These are phyloP conservation scores for Cecropterus lyciades DNA, from an alignment of 1,140 invertebrate genomes.

Conservation along the genomic window DNA sequence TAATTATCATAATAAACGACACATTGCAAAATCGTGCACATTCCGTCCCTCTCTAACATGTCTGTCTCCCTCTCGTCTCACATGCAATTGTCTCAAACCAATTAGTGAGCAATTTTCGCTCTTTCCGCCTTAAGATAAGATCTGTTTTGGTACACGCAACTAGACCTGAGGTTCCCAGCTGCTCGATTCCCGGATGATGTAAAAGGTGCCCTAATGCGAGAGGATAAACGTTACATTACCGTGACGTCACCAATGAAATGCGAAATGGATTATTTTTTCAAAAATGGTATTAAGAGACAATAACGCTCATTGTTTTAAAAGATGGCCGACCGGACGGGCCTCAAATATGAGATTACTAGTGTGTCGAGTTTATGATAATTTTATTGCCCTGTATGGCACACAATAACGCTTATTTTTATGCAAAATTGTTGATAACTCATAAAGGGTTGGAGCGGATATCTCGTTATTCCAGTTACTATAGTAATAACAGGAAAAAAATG, in stretches of 20 bases:
- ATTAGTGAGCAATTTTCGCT: conserved; percentile 62
- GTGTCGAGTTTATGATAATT: conserved; percentile 65
- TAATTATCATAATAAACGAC: conserved; percentile 75
- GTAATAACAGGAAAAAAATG: conserved; percentile 40
- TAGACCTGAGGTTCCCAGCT: conserved; percentile 61
- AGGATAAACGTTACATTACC: conserved; percentile 45
- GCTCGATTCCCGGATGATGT: conserved; percentile 37
- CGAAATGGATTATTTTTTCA: conserved; percentile 83
- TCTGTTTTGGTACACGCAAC: conserved; percentile 55
- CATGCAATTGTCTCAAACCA: conserved; percentile 67
- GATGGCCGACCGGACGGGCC: conserved; percentile 67
- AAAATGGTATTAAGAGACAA: conserved; percentile 84
- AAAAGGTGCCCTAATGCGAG: conserved; percentile 43
- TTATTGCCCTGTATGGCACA: conserved; percentile 48
- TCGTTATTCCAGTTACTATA: conserved; percentile 46
- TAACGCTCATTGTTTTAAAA: conserved; percentile 82
- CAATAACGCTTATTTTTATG: conserved; percentile 36
- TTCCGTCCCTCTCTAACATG: conserved; percentile 51
- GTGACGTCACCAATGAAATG: conserved; percentile 68
- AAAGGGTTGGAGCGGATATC: conserved; percentile 39
- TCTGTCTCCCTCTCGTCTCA: conserved; percentile 49
- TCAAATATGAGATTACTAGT: conserved; percentile 73
- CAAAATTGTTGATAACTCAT: conserved; percentile 36
- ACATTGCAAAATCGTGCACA: conserved; percentile 66
- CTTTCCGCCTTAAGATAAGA: conserved; percentile 56